Evolutionary conservation across 1,140 invertebrate species (phyloP).

Genomic region (Panagrolaimus sp.): DNA sequence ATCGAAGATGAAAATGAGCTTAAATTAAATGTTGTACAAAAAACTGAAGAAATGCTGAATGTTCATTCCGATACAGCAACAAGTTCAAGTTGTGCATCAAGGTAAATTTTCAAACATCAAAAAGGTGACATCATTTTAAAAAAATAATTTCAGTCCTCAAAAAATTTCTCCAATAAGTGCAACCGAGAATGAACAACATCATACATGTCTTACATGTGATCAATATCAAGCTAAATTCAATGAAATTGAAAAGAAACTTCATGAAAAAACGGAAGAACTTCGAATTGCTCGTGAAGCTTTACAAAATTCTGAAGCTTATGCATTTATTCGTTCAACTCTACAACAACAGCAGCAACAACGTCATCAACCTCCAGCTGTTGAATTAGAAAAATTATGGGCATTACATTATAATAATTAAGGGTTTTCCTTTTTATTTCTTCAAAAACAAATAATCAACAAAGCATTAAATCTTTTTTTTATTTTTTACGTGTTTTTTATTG

Average conservation of each 20-base stretch:
- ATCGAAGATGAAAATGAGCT: slow-evolving; percentile 5
- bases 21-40: slow-evolving; percentile 7
- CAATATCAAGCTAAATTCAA: neutral
- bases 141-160: slow-evolving; percentile 30
- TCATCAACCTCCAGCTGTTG: slow-evolving; percentile 2
- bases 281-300: neutral
- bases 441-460: neutral
- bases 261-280: slow-evolving; percentile 1
- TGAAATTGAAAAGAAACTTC: neutral
- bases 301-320: neutral
- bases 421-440: neutral
- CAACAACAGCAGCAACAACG: slow-evolving; percentile 4
- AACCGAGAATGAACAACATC: neutral
- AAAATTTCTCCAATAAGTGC: slow-evolving; percentile 29
- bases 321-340: neutral
- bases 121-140: neutral
- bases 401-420: slow-evolving; percentile 1
- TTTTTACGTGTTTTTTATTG: neutral
- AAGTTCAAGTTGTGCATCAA: slow-evolving; percentile 40
- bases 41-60: neutral
- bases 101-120: slow-evolving; percentile 14
- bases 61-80: slow-evolving; percentile 30
- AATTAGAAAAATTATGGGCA: slow-evolving; percentile 5
- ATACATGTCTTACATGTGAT: neutral
- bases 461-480: neutral